These are phyloP conservation scores for Sinhomidia bicolor DNA, from an alignment of 2,888 invertebrate species.

Conservation along the genomic window DNA sequence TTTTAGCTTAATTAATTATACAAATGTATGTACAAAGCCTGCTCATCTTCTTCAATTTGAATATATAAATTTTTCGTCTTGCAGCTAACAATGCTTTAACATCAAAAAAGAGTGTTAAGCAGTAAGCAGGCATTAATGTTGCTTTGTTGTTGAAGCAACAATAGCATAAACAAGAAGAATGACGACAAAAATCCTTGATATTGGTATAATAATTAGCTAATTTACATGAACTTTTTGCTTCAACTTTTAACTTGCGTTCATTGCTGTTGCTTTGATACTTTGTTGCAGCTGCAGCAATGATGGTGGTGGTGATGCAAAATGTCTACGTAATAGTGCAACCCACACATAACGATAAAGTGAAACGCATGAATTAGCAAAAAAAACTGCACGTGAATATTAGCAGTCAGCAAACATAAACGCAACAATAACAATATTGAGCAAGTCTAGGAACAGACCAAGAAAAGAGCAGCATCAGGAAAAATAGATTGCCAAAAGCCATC, in stretches of 20 bases:
- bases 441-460: neutral
- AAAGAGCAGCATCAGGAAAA: neutral
- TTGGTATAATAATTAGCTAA: conserved; percentile 44
- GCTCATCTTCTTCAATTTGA: neutral
- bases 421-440: conserved; percentile 17
- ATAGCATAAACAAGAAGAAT: no score
- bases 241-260: neutral
- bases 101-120: neutral
- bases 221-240: conserved; percentile 36
- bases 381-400: no score
- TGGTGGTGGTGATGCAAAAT: no score
- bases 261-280: neutral
- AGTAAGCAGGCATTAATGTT: no score
- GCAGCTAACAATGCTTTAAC: neutral
- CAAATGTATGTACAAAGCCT: neutral
- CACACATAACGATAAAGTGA: no score
- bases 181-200: conserved; percentile 24
- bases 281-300: neutral
- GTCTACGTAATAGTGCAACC: no score
- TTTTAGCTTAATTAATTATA: conserved; percentile 32
- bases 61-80: neutral
- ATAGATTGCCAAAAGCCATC: conserved; percentile 3
- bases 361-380: no score
- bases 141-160: neutral
- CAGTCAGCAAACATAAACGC: neutral